A percentile compares a stretch with the other conserved stretches of the same genome.
Conservation (phyloP, 2,113 vertebrate genomes). For the Labrus mixtus region DNA sequence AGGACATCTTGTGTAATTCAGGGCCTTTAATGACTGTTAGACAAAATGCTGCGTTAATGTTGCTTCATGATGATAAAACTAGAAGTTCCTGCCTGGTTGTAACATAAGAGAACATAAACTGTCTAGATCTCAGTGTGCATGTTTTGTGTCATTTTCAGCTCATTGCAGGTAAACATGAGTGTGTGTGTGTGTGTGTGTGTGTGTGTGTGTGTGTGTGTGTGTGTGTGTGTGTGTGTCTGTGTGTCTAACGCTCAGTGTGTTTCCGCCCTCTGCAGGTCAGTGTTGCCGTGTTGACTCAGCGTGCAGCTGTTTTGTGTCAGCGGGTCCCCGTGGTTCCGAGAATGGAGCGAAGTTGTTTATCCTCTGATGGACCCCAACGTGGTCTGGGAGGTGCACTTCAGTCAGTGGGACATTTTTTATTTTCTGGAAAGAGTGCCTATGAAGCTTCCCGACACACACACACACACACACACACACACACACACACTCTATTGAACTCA, state of each 20-base stretch:
- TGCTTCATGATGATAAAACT: neutral
- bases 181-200: neutral
- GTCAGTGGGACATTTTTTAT: slow-evolving; percentile 15
- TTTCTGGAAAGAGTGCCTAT: slow-evolving; percentile 69
- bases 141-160: neutral
- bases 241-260: slow-evolving; percentile 25
- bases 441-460: slow-evolving; percentile 22
- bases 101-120: neutral
- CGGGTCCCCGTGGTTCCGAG: slow-evolving; percentile 32
- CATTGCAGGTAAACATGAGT: neutral
- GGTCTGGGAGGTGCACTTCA: slow-evolving; percentile 39
- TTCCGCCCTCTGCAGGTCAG: slow-evolving; percentile 68
- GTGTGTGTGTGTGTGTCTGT: neutral
- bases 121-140: neutral
- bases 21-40: no score
- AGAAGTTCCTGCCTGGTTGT: no score
- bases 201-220: neutral
- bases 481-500: slow-evolving; percentile 27
- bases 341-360: slow-evolving; percentile 22
- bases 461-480: slow-evolving; percentile 5
- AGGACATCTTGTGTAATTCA: no score
- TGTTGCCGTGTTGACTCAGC: slow-evolving; percentile 56
- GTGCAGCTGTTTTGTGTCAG: slow-evolving; percentile 59
- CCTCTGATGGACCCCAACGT: slow-evolving; percentile 4
- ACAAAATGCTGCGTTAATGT: neutral